These are phyloP conservation scores for Rhadina sibilatrix DNA, from an alignment of 2,113 vertebrate genomes.

Conservation along the genomic window DNA sequence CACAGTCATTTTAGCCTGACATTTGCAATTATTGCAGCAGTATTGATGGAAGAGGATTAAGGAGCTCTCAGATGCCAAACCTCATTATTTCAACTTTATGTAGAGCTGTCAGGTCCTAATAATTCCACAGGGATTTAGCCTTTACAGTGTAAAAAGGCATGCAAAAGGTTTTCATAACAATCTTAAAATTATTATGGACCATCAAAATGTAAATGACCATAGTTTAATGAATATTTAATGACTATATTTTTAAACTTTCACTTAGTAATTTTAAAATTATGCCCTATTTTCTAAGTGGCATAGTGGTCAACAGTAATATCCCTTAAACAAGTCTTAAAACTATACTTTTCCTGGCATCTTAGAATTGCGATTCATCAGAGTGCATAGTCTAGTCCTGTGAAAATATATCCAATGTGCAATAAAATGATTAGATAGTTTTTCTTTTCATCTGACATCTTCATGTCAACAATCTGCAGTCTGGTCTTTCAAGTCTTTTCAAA, in stretches of 20 bases:
- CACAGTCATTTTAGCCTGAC: constrained; percentile 64
- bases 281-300: neutral
- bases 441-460: neutral
- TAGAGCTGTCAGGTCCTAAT: constrained; percentile 65
- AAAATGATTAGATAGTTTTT: neutral
- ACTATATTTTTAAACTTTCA: constrained; percentile 5
- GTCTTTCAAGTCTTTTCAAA: constrained; percentile 36
- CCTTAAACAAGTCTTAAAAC: neutral
- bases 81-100: constrained; percentile 71
- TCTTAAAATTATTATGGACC: constrained; percentile 36
- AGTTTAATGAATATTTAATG: neutral
- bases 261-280: constrained; percentile 28
- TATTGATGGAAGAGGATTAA: constrained; percentile 69
- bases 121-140: constrained; percentile 39
- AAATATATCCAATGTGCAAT: neutral
- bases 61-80: constrained; percentile 58
- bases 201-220: constrained; percentile 42
- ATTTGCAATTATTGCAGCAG: constrained; percentile 66
- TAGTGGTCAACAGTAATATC: neutral
- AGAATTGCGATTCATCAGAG: neutral
- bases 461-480: neutral
- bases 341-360: neutral
- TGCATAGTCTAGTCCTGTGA: neutral
- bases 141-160: constrained; percentile 32
- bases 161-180: constrained; percentile 36